phyloP scores from a whole-genome alignment of 2,797 vertebrate genomes.

The Notoglanidium macrostoma region DNA sequence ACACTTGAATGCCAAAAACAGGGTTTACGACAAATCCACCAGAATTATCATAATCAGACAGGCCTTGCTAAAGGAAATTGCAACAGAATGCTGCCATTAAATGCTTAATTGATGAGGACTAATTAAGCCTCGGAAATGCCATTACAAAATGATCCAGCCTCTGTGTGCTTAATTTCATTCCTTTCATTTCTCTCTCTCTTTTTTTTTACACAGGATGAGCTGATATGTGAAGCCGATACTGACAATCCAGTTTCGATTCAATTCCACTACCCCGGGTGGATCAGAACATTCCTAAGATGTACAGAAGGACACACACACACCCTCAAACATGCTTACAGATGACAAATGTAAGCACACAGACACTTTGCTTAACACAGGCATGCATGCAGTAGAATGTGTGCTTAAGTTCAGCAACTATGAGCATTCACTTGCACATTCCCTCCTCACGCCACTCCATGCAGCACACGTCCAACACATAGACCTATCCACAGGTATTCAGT shows the following conservation, averaged over 20 bases:
- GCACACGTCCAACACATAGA: slow-evolving; percentile 24
- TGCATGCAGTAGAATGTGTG: slow-evolving; percentile 28
- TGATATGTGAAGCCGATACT: slow-evolving; percentile 70
- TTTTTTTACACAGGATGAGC: slow-evolving; percentile 1
- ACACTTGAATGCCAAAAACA: neutral
- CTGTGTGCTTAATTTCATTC: neutral
- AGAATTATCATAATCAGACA: neutral
- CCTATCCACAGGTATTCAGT: neutral
- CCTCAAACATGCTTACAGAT: slow-evolving; percentile 11
- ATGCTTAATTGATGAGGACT: slow-evolving; percentile 57
- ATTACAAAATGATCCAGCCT: neutral
- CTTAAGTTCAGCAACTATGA: slow-evolving; percentile 11
- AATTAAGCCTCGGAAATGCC: slow-evolving; percentile 53
- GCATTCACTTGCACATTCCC: neutral
- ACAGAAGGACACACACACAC: slow-evolving; percentile 61
- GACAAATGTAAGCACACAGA: slow-evolving; percentile 17
- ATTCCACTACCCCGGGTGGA: slow-evolving; percentile 71
- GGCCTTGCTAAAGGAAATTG: slow-evolving; percentile 27
- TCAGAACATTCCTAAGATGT: slow-evolving; percentile 76
- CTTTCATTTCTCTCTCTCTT: neutral
- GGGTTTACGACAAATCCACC: neutral
- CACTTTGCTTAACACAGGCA: slow-evolving; percentile 12
- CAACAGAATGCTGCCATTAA: slow-evolving; percentile 57
- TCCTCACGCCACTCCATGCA: neutral
- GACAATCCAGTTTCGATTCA: slow-evolving; percentile 71